Percentiles rank a stretch among this genome's conserved stretches.
phyloP scores from a whole-genome alignment of 2,888 invertebrate genomes.

The Mythimna loreyi region DNA sequence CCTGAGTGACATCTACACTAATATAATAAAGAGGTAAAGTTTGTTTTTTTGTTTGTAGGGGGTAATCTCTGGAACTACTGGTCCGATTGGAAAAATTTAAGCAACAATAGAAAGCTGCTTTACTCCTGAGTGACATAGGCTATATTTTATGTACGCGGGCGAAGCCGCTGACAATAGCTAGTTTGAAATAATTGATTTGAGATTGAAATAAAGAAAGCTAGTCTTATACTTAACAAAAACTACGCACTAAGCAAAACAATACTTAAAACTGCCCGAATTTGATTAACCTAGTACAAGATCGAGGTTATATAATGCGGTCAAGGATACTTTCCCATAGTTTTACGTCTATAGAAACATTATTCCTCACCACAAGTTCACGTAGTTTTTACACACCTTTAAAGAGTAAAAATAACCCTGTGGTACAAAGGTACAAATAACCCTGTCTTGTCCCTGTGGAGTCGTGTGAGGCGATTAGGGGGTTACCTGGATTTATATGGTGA shows the following conservation, averaged over 20 bases:
- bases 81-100: too few relatives aligned
- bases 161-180: too few relatives aligned
- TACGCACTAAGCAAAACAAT: slow-evolving; percentile 6
- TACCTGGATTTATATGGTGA: slow-evolving; percentile 53
- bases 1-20: too few relatives aligned
- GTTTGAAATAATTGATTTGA: too few relatives aligned
- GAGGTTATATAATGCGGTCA: slow-evolving; percentile 44
- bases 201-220: too few relatives aligned
- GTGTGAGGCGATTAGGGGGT: slow-evolving; percentile 30
- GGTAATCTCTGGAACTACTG: too few relatives aligned
- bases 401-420: slow-evolving; percentile 28
- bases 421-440: slow-evolving; percentile 32
- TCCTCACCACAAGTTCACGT: slow-evolving; percentile 32
- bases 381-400: slow-evolving; percentile 29
- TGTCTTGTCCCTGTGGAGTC: slow-evolving; percentile 38
- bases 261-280: slow-evolving; percentile 35
- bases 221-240: too few relatives aligned
- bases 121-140: too few relatives aligned
- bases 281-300: slow-evolving; percentile 46
- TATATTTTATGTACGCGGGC: too few relatives aligned
- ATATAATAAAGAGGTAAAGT: too few relatives aligned
- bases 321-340: slow-evolving; percentile 42
- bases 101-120: too few relatives aligned
- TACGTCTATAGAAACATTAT: slow-evolving; percentile 41
- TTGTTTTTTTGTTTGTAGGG: too few relatives aligned